Base-by-base conservation (phyloP, 2,797 vertebrate genomes). In the Sebastes vulpes region DNA sequence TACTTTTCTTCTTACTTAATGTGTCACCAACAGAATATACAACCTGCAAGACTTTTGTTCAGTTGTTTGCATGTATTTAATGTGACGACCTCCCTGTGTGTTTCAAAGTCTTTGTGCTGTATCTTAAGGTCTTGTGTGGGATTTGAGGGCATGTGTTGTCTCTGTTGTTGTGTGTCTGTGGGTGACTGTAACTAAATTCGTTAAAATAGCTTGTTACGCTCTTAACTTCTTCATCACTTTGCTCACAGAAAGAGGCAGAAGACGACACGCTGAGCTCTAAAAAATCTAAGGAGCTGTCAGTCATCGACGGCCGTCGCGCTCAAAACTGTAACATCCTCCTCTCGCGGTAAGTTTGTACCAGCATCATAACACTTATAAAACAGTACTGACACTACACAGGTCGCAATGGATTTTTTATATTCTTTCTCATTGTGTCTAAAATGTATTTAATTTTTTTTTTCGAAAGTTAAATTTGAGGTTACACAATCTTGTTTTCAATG, bases 261-360 rank as follows among this genome's bases (percentile, higher is more conserved):
- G 98, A 99, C 6, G 99, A 99, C 92, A 95, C 95, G 0, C 88
- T 98, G 92, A 96, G 96, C 92, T 97, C 97, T 67, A 97, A 97
- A 90, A 99, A 99, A 93, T 99, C 89, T 11, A 99, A 98, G 94
- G 99, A 99, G 90, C 97, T 99, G 82, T 99, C 98, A 0, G 97
- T 99, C 85, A 99, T 99, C 29, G 99, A 99, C 0, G 99, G 99
- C 48, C 97, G 98, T 18, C 96, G 99, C 89, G 98, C 98, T 88
- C 99, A 99, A 92, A 99, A 99, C 77, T 99, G 99, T 95, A 99
- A 99, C 93, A 99, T 99, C 93, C 98, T 99, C 67, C 97, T 99
- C 46, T 99, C 98, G 9, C 96, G 98, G 99, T 96, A 31, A 65
- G 90, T 87, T 70, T 56, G 4, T 2, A 23, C 18, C 18, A 23